Conservation (phyloP, 2,888 invertebrate genomes). For the Parnassius smintheus region DNA sequence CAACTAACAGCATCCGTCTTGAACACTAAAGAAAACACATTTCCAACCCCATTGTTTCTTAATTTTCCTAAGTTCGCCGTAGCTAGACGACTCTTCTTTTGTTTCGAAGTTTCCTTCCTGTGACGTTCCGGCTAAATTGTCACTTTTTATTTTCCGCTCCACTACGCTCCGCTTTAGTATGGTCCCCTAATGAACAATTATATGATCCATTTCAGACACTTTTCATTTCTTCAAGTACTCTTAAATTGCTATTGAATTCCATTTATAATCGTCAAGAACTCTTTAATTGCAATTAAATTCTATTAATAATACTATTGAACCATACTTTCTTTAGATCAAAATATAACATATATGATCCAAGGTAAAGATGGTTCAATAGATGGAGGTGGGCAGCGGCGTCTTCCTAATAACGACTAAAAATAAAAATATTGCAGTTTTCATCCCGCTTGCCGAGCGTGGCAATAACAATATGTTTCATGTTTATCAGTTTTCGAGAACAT, state of each 20-base stretch:
- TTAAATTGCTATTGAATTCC: slow-evolving; percentile 13
- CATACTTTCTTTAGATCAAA: too few species aligned
- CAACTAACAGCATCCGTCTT: neutral
- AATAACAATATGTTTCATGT: too few species aligned
- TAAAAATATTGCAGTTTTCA: too few species aligned
- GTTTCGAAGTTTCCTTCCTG: slow-evolving; percentile 62
- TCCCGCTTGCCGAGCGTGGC: too few species aligned
- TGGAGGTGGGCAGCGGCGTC: too few species aligned
- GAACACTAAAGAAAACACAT: slow-evolving; percentile 52
- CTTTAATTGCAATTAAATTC: too few species aligned
- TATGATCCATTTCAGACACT: slow-evolving; percentile 29
- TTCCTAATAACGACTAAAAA: too few species aligned
- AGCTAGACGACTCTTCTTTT: slow-evolving; percentile 58
- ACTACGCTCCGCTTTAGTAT: slow-evolving; percentile 36
- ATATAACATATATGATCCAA: too few species aligned
- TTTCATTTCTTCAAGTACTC: slow-evolving; percentile 17
- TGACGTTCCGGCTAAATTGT: slow-evolving; percentile 66
- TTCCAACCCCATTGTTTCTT: slow-evolving; percentile 71
- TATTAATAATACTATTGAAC: too few species aligned
- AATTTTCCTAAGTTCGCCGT: slow-evolving; percentile 68
- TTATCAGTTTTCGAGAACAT: too few species aligned
- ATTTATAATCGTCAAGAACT: too few species aligned
- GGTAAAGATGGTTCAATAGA: too few species aligned
- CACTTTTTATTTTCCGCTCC: slow-evolving; percentile 59
- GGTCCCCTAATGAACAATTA: slow-evolving; percentile 30